Evolutionary conservation across 2,888 invertebrate species (phyloP).

Genomic region (Stenodera caucasica): DNA sequence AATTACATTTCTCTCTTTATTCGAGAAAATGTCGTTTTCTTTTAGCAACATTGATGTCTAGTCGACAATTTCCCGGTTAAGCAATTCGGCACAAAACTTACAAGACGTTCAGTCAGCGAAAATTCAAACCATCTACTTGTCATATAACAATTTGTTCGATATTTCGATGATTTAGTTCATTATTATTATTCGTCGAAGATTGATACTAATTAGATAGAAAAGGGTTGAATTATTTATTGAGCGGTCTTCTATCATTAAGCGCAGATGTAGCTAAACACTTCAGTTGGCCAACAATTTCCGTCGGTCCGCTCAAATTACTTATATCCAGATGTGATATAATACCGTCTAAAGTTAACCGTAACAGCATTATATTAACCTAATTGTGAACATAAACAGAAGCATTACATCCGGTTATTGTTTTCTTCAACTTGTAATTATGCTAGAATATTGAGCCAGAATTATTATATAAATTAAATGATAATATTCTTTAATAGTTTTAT

Average conservation of each 20-base stretch:
- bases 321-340: constrained; percentile 33
- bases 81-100: constrained; percentile 10
- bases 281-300: constrained; percentile 33
- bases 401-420: constrained; percentile 18
- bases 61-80: constrained; percentile 23
- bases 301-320: constrained; percentile 34
- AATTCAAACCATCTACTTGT: constrained; percentile 13
- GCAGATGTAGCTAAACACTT: constrained; percentile 40
- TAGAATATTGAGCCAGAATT: too few relatives aligned
- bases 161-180: too few relatives aligned
- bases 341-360: constrained; percentile 32
- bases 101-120: constrained; percentile 23
- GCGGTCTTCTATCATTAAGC: constrained; percentile 35
- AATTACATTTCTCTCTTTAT: constrained; percentile 12
- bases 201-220: background rate
- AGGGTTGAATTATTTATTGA: constrained; percentile 7
- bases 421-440: constrained; percentile 15
- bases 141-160: too few relatives aligned
- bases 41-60: constrained; percentile 22
- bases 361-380: constrained; percentile 25
- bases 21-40: constrained; percentile 27
- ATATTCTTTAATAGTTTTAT: background rate
- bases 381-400: constrained; percentile 28
- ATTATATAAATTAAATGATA: background rate
- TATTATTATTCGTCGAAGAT: background rate